Evolutionary conservation across 2,888 invertebrate species (phyloP), one percentile per base, ranked within the genome.

Genomic region (Lutraria lutraria): DNA sequence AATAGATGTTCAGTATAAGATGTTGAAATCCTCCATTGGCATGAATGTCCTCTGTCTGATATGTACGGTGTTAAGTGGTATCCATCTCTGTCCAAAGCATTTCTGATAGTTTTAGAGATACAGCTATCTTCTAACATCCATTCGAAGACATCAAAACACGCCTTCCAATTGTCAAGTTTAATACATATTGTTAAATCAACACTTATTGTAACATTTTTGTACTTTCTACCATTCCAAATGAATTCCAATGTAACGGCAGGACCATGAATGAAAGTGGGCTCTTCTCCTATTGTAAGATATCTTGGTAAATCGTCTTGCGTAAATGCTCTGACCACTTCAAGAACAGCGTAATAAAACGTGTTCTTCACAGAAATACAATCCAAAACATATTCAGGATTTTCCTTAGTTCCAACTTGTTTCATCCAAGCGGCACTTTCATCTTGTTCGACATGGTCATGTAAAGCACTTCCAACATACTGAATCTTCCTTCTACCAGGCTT

Each of bases 11-110:
- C 83, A 8, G 43, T 72, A 43, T 68, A 83, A n/a, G 83, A 83
- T 43, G 43, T 43, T 43, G 43, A 83, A n/a, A 83, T n/a, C n/a
- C 83, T 68, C 83, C 83, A 83, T 25, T 68, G 63, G 21, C 63
- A 63, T 0, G 43, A 52, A 72, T 25, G 52, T 0, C 43, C 43
- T 34, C n/a, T 43, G 19, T 83, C 83, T 0, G 25, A 31, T 68
- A 63, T 52, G 43, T 52, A 83, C 68, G 83, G 34, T 43, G 43
- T 43, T 43, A 43, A 43, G 43, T 43, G 43, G 34, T 43, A 83
- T 31, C 83, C 83, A 52, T 83, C n/a, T 25, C 13, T 15, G 16
- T 34, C 29, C 0, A 83, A 25, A 16, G 43, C 63, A 52, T 43
- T 16, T 52, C 29, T n/a, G 6, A 83, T 16, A 2, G 83, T 63